Base-by-base conservation (phyloP, 2,888 invertebrate genomes). In the Scaptomyza flava region DNA sequence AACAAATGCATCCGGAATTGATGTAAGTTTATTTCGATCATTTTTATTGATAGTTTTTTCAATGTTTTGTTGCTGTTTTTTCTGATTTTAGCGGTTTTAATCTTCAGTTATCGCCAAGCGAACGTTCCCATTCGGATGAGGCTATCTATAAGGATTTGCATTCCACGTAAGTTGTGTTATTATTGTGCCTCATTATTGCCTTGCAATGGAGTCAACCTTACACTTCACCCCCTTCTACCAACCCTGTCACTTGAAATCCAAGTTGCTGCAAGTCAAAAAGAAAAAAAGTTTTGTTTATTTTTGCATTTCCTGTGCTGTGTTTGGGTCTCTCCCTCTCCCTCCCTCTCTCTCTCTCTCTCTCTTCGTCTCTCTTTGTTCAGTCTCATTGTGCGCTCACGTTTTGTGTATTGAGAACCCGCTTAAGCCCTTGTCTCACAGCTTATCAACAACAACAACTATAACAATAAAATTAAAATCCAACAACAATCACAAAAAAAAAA, bases 61-160 rank as follows among this genome's bases (percentile, higher is more conserved):
- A 30, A 6, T 5, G 6, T 33, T 20, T 20, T 12, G 9, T 20
- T 38, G 7, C 34, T 11, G 20, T 33, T 30, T 17, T 42, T 7
- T 14, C 46, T 7, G 2, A 2, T 27, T 27, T 31, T 85, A 98
- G 97, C 76, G 96, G 97, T 76, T 98, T 97, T 92, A 95, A 95
- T 75, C 94, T 96, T 41, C 95, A 96, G 89, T 72, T 91, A 9
- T 91, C 92, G 63, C 90, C 90, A 43, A 93, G 92, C 83, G 93
- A 93, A 87, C 93, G 95, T 87, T 95, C 95, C 72, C 94, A 94
- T 86, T 96, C 96, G 30, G 96, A 97, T 91, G 96, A 97, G 91
- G 96, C 96, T 81, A 96, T 96, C 78, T 97, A 96, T 92, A 96
- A 96, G 92, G 96, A 96, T 91, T 93, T 97, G 77, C 96, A 96